Percentiles rank a stretch among this genome's conserved stretches.
phyloP scores from a whole-genome alignment of 2,888 invertebrate genomes.

The Eutolmus rufibarbis region DNA sequence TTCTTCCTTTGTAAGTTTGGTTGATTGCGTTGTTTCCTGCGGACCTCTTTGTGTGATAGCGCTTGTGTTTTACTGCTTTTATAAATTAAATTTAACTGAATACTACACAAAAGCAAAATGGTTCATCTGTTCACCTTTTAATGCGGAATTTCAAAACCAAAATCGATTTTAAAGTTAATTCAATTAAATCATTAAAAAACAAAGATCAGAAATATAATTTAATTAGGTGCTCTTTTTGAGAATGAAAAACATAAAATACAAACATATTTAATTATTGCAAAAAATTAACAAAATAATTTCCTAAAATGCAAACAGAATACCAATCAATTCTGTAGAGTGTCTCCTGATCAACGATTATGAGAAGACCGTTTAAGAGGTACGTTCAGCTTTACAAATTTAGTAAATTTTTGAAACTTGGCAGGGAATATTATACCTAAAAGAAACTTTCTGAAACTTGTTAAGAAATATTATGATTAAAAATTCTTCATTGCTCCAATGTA shows the following conservation, averaged over 20 bases:
- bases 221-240: too few relatives aligned
- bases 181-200: too few relatives aligned
- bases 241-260: not conserved
- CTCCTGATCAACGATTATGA: too few relatives aligned
- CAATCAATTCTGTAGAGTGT: not conserved
- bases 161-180: not conserved
- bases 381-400: not conserved
- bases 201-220: too few relatives aligned
- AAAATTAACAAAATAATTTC: not conserved
- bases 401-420: too few relatives aligned
- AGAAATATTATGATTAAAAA: not conserved
- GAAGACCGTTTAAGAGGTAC: not conserved
- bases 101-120: not conserved
- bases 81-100: not conserved
- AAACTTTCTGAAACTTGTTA: too few relatives aligned
- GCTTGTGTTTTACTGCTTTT: not conserved
- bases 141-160: not conserved
- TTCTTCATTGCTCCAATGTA: too few relatives aligned
- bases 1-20: not conserved
- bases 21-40: slow-evolving; percentile 29
- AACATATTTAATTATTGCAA: not conserved
- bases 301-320: not conserved
- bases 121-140: not conserved
- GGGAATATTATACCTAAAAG: too few relatives aligned
- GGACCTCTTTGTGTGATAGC: not conserved